These are phyloP conservation scores for Drosophila truncata DNA, from an alignment of 1,140 invertebrate genomes.

Conservation along the genomic window DNA sequence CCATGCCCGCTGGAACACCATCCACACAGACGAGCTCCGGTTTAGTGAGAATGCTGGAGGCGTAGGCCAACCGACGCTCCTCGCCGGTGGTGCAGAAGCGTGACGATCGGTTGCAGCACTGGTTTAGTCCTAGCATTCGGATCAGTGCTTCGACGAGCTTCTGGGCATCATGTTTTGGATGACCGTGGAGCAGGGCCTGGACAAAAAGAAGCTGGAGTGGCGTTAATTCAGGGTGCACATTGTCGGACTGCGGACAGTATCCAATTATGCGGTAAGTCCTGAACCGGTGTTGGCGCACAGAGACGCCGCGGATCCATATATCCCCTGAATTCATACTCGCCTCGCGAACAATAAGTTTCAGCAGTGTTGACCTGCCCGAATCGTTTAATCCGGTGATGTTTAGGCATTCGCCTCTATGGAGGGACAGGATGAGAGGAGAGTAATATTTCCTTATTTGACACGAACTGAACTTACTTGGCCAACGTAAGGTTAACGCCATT, in stretches of 20 bases:
- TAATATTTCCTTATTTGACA: background rate
- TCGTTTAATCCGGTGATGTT: conserved; percentile 47
- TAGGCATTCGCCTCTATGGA: conserved; percentile 52
- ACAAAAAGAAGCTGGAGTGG: conserved; percentile 48
- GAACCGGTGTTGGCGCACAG: conserved; percentile 9
- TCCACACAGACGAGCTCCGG: conserved; percentile 85
- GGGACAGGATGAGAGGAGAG: background rate
- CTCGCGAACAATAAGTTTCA: conserved; percentile 46
- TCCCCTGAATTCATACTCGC: conserved; percentile 13
- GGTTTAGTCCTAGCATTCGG: conserved; percentile 42
- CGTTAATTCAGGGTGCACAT: conserved; percentile 37
- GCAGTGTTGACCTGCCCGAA: conserved; percentile 57
- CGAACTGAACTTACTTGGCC: conserved; percentile 30
- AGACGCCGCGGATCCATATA: conserved; percentile 50
- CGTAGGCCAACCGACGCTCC: conserved; percentile 94
- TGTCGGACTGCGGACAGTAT: conserved; percentile 48
- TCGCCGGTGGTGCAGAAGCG: conserved; percentile 90
- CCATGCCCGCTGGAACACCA: conserved; percentile 90
- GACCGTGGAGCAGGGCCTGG: conserved; percentile 35
- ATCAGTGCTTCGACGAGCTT: conserved; percentile 37
- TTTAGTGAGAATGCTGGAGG: conserved; percentile 95
- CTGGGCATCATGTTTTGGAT: background rate
- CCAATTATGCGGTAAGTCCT: conserved; percentile 44
- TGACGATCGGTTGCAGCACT: conserved; percentile 21
- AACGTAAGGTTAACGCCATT: conserved; percentile 45